Base-by-base conservation (phyloP, 2,113 vertebrate species). In the Elephas maximus region DNA sequence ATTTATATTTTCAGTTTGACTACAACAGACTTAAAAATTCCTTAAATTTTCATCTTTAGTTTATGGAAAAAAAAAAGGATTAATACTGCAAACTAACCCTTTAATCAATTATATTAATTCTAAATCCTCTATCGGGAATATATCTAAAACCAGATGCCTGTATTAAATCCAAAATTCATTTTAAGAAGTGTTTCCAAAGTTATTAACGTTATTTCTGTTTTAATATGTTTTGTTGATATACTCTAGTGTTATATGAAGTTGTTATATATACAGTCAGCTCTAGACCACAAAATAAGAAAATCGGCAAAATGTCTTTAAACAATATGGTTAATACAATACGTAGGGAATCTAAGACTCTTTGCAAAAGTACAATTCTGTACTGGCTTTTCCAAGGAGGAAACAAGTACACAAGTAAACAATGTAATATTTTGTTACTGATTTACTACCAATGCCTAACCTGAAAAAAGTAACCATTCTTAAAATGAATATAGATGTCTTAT, bases 101-200 rank as follows among this genome's bases (percentile, higher is more conserved):
- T 84, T 62, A 95, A 85, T 48, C 20, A 65, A 65, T 78, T 71
- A 37, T 41, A 63, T 78, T 94, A 90, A 10, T 74, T 96, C n/a
- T 93, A 91, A 85, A 94, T 81, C 92, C 81, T 84, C 57, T 26
- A 45, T 5, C 94, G 37, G 45, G 12, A 30, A 93, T 60, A 80
- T n/a, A 67, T 6, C n/a, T 86, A 91, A 94, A 91, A 88, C 17
- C 77, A 44, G 18, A 88, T 78, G 37, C 45, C 80, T 91, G 21
- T 65, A 92, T 24, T 84, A 84, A 28, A 84, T 24, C 44, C 62
- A 83, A 80, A 78, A 92, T 92, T 89, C 30, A 87, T 15, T 89
- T 84, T 94, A 92, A 94, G n/a, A 93, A 95, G 83, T 90, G 65
- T 37, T 85, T 93, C 5, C 89, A 74, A 90, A 87, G n/a, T 48